Base-by-base conservation (phyloP, 1,140 invertebrate species). In the Venustaconcha ellipsiformis region DNA sequence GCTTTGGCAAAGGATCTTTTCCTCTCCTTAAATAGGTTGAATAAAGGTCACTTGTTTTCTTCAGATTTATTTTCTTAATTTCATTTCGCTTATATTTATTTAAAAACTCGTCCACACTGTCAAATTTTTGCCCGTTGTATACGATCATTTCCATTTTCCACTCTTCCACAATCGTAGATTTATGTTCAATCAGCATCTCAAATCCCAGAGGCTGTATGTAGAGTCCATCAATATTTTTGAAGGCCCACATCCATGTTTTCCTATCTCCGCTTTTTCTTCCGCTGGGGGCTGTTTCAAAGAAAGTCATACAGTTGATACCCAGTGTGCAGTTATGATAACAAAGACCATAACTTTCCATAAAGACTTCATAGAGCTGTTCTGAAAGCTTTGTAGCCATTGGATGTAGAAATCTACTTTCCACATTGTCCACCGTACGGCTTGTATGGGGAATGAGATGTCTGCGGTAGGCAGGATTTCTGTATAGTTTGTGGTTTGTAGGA, bases 41-140 rank as follows among this genome's bases (percentile, higher is more conserved):
- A 68, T 82, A 84, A 14, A 74, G 58, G 6, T 79, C 76, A 65
- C 82, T 82, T 20, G 68, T 76, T 14, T 83, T 37, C 57, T 12
- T 14, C 18, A 72, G 69, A 5, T 68, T 66, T 37, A 68, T 48
- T 48, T 48, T 48, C 6, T 48, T 48, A 11, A 48, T 48, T 48
- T 48, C 37, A 48, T 48, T 6, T 59, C 11, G 4, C 30, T 48
- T 12, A 67, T 88, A 88, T 30, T 72, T 55, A 1, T 79, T 70
- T 57, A 84, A 66, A 17, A 87, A 67, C 23, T 81, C 83, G 14
- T 85, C 82, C 12, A 83, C 72, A 18, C 67, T 78, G 64, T 79
- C 80, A 73, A 83, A 87, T 63, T 82, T 68, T 20, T 84, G 80
- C 2, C 84, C 86, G 48, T 88, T 87, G 70, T 86, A 88, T 20